Conservation (phyloP, 2,113 vertebrate genomes). For the Corynorhinus townsendii region DNA sequence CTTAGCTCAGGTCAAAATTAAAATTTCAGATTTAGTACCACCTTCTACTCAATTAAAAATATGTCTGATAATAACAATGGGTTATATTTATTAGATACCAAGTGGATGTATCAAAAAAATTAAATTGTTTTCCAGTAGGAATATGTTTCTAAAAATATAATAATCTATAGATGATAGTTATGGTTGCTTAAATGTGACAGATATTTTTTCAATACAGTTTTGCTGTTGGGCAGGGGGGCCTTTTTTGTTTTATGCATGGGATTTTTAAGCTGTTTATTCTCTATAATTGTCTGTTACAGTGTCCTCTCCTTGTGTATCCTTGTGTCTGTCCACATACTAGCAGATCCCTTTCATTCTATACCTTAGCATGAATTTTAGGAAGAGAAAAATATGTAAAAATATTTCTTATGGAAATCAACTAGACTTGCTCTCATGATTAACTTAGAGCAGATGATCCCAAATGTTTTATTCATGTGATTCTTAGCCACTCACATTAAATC, state of each 20-base stretch:
- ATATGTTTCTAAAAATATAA: neutral
- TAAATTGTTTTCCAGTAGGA: neutral
- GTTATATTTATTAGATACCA: neutral
- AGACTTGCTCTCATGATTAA: neutral
- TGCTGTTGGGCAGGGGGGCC: rapidly evolving
- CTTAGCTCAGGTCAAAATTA: constrained; percentile 29
- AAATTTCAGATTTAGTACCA: constrained; percentile 16
- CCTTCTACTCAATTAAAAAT: neutral
- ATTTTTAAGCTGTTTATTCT: neutral
- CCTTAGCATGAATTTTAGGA: neutral
- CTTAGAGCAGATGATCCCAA: neutral
- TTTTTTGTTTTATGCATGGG: neutral
- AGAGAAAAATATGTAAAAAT: neutral
- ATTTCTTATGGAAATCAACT: neutral
- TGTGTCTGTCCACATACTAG: neutral
- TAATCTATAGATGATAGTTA: neutral
- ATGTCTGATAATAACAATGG: neutral
- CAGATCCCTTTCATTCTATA: neutral
- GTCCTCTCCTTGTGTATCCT: neutral
- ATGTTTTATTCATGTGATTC: neutral
- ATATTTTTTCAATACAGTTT: neutral
- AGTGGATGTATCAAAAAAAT: neutral
- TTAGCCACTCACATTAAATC: neutral
- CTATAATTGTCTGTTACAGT: neutral
- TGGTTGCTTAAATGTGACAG: neutral